phyloP scores from a whole-genome alignment of 2,797 vertebrate species.

The Acestrorhynchus altus region DNA sequence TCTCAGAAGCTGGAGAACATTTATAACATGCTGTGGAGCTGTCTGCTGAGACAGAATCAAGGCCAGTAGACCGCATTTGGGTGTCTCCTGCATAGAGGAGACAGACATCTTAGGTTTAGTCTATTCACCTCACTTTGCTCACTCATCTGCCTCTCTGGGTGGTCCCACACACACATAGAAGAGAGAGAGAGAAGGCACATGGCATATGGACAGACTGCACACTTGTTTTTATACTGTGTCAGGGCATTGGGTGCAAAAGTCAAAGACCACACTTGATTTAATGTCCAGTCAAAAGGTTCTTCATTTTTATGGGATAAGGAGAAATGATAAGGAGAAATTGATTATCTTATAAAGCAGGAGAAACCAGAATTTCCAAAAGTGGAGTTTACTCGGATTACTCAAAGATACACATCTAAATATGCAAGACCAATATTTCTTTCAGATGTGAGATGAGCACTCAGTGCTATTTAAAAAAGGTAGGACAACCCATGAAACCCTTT shows the following conservation, averaged over 20 bases:
- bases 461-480: too few species aligned
- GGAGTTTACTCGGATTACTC: too few species aligned
- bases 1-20: not conserved
- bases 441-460: too few species aligned
- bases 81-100: not conserved
- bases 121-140: constrained; percentile 29
- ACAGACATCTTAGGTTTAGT: constrained; percentile 23
- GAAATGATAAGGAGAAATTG: too few species aligned
- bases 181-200: not conserved
- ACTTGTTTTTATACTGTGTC: not conserved
- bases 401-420: too few species aligned
- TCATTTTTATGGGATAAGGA: too few species aligned
- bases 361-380: not conserved
- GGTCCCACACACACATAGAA: constrained; percentile 33
- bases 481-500: too few species aligned
- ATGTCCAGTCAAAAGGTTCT: too few species aligned
- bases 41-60: constrained; percentile 28
- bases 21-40: constrained; percentile 49
- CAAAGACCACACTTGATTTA: not conserved
- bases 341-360: too few species aligned
- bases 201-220: constrained; percentile 35
- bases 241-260: not conserved
- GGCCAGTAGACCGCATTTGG: constrained; percentile 12
- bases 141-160: constrained; percentile 33
- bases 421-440: too few species aligned